Percentiles rank a stretch among this genome's conserved stretches.
phyloP scores from a whole-genome alignment of 1,140 invertebrate genomes.

The Bombyx mori region ASM3026992v2 NC_085124.1:5731001-5731500 shows the following conservation, averaged over 20 bases:
- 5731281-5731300: conserved; percentile 11
- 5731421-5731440: conserved; percentile 5
- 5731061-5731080: background rate
- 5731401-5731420: conserved; percentile 28
- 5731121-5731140: conserved; percentile 50
- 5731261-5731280: too few relatives aligned
- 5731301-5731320: conserved; percentile 51
- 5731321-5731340: conserved; percentile 39
- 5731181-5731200: conserved; percentile 9
- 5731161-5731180: conserved; percentile 49
- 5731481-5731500: conserved; percentile 16
- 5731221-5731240: background rate
- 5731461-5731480: conserved; percentile 13
- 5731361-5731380: conserved; percentile 46
- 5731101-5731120: conserved; percentile 66
- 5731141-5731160: conserved; percentile 40
- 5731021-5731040: too few relatives aligned
- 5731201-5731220: conserved; percentile 16
- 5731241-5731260: too few relatives aligned
- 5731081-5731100: conserved; percentile 13
- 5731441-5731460: conserved; percentile 18
- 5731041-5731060: background rate
- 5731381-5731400: conserved; percentile 47
- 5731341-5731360: conserved; percentile 47
- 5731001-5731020: too few relatives aligned